phyloP scores from a whole-genome alignment of 2,888 invertebrate species.

The Petrolisthes cinctipes region DNA sequence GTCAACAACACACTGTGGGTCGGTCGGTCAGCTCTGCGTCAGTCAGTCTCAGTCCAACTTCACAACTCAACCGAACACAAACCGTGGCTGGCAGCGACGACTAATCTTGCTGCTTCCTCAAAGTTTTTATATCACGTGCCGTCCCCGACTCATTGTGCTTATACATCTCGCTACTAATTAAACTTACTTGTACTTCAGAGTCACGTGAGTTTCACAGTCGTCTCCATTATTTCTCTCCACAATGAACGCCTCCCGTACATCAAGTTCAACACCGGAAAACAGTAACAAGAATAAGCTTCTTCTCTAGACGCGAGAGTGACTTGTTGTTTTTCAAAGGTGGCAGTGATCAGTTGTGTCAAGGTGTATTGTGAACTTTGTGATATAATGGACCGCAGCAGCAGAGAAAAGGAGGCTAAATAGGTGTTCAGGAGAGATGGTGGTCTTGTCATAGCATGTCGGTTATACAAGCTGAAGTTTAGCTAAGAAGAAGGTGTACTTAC shows the following conservation, averaged over 20 bases:
- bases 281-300: neutral
- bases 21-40: neutral
- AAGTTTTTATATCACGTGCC: too few species aligned
- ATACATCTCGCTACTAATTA: neutral
- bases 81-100: too few species aligned
- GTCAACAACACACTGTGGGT: neutral
- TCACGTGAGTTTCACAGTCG: neutral
- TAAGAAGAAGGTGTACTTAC: too few species aligned
- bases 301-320: neutral
- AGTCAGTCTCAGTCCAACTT: neutral
- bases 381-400: conserved; percentile 43
- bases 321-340: neutral
- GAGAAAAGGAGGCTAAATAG: conserved; percentile 33
- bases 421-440: neutral
- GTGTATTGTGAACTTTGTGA: neutral
- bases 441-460: neutral
- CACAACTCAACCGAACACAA: too few species aligned
- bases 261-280: neutral
- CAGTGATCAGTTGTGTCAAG: conserved; percentile 15
- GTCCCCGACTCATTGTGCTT: neutral
- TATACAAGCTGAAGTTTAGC: too few species aligned
- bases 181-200: neutral
- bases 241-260: conserved; percentile 46
- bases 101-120: too few species aligned
- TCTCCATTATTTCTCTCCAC: conserved; percentile 12